Evolutionary conservation across 2,797 vertebrate species (phyloP).

Genomic region (Arctocebus calabarensis): DNA sequence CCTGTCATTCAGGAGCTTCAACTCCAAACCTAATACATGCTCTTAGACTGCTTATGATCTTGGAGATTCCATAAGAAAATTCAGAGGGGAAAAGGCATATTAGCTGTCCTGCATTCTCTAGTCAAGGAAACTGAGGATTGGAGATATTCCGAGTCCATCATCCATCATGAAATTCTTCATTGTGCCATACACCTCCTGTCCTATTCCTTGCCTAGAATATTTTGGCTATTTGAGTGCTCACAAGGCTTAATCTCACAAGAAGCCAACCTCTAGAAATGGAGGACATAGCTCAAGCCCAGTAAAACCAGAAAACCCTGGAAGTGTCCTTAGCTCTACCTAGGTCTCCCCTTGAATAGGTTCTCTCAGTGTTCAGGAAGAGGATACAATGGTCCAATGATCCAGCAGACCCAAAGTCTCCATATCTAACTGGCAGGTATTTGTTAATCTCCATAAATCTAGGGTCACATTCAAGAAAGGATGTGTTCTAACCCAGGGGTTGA

Average conservation of each 20-base stretch:
- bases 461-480: not conserved
- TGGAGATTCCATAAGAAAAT: too few species aligned
- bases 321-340: not conserved
- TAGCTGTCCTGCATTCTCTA: too few species aligned
- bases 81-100: not conserved
- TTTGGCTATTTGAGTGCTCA: too few species aligned
- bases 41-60: not conserved
- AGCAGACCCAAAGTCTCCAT: not conserved
- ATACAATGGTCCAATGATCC: not conserved
- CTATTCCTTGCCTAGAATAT: not conserved
- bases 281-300: not conserved
- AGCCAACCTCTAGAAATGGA: not conserved
- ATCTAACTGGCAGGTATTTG: not conserved
- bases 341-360: not conserved
- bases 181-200: too few species aligned
- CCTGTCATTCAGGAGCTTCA: not conserved
- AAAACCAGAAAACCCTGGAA: not conserved
- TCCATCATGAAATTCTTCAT: not conserved
- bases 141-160: not conserved
- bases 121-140: not conserved
- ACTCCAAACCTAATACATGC: not conserved
- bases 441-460: not conserved
- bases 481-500: not conserved
- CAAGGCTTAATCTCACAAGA: not conserved
- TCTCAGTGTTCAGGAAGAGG: not conserved